Conservation (phyloP, 2,113 vertebrate species). For the Rousettus leschenaultii region DNA sequence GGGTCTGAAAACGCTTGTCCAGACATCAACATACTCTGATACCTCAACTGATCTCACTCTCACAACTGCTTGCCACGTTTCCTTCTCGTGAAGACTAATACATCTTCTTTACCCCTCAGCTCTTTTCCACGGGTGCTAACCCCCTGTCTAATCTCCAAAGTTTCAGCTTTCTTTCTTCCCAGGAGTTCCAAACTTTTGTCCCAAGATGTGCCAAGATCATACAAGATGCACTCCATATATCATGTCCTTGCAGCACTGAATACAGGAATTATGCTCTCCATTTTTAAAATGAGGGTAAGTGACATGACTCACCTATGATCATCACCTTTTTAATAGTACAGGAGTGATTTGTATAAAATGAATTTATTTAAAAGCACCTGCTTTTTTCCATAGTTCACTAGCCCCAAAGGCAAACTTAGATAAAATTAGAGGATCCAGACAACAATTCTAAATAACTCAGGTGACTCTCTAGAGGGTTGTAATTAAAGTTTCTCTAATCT, state of each 20-base stretch:
- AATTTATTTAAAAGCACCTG: slow-evolving; percentile 3
- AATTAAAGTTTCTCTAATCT: slow-evolving; percentile 43
- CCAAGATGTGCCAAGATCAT: background rate
- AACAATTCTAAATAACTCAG: background rate
- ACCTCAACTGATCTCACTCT: background rate
- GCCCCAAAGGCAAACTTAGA: background rate
- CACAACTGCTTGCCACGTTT: background rate
- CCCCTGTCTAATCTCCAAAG: background rate
- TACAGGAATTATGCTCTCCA: background rate
- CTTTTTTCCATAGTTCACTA: background rate
- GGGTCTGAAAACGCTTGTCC: background rate
- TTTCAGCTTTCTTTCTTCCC: background rate
- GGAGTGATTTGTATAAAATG: background rate
- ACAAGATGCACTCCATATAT: accelerated
- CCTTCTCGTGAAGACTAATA: background rate
- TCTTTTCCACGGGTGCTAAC: background rate
- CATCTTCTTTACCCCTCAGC: background rate
- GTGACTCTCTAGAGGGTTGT: slow-evolving; percentile 18
- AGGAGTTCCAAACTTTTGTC: background rate
- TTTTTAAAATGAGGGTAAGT: background rate
- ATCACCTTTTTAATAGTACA: background rate
- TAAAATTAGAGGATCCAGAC: background rate
- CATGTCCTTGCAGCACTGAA: background rate
- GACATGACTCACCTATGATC: background rate
- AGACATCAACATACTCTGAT: background rate